These are phyloP conservation scores for Bradypodion ventrale DNA, from an alignment of 2,797 vertebrate genomes.

Conservation along the genomic window DNA sequence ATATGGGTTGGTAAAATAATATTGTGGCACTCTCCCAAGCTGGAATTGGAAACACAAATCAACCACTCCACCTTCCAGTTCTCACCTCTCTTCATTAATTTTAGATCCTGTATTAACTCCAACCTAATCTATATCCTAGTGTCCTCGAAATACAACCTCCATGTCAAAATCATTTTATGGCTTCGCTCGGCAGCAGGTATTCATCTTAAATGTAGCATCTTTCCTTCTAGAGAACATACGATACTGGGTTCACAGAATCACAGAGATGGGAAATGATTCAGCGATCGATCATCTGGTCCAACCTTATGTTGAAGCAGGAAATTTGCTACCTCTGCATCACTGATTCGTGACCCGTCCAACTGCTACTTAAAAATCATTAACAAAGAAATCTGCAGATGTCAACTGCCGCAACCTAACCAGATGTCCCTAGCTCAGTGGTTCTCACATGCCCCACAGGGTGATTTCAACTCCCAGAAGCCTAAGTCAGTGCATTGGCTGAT, in stretches of 20 bases:
- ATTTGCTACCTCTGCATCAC: neutral
- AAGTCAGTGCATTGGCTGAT: too few relatives aligned
- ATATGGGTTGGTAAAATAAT: conserved; percentile 50
- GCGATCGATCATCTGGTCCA: neutral
- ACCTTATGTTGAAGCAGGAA: neutral
- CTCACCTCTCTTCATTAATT: neutral
- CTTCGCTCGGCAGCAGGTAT: too few relatives aligned
- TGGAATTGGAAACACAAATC: neutral
- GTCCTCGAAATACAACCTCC: neutral
- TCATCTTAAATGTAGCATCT: neutral
- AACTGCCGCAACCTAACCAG: neutral
- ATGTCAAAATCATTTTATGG: neutral
- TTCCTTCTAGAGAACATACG: neutral
- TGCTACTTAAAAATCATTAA: neutral
- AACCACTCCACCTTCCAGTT: neutral
- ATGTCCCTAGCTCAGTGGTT: neutral
- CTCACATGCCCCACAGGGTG: too few relatives aligned
- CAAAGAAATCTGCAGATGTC: neutral
- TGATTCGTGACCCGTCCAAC: neutral
- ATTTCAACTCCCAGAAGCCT: too few relatives aligned
- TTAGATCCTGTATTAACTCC: neutral
- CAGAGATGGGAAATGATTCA: too few relatives aligned
- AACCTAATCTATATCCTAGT: neutral
- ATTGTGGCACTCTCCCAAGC: conserved; percentile 34
- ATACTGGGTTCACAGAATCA: neutral